Conservation (phyloP, 1,140 invertebrate species). For the Bombus terrestris region DNA sequence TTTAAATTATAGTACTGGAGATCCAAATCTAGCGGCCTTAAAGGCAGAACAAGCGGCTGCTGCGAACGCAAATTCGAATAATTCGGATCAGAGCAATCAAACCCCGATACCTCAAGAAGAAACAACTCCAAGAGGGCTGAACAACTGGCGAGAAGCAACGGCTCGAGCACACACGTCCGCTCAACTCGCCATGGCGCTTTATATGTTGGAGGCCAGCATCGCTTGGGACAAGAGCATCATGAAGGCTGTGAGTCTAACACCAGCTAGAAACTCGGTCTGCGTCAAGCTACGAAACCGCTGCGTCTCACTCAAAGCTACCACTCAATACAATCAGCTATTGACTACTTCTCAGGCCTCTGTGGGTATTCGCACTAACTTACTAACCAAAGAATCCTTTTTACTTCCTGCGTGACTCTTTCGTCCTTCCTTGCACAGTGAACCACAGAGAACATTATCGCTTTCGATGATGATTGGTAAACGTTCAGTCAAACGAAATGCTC, state of each 20-base stretch:
- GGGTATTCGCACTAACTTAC: slow-evolving; percentile 81
- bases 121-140: slow-evolving; percentile 87
- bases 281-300: slow-evolving; percentile 80
- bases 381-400: slow-evolving; percentile 71
- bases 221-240: slow-evolving; percentile 99
- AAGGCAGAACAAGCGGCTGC: slow-evolving; percentile 81
- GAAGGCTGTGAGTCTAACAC: slow-evolving; percentile 94
- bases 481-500: slow-evolving; percentile 54
- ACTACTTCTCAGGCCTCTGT: slow-evolving; percentile 81
- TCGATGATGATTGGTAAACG: not conserved
- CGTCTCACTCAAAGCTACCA: slow-evolving; percentile 80
- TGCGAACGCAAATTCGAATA: slow-evolving; percentile 75
- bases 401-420: slow-evolving; percentile 54
- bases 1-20: slow-evolving; percentile 81
- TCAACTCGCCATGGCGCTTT: slow-evolving; percentile 94
- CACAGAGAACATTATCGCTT: slow-evolving; percentile 62
- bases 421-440: slow-evolving; percentile 51
- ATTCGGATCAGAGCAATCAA: slow-evolving; percentile 72
- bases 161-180: slow-evolving; percentile 91
- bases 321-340: slow-evolving; percentile 80
- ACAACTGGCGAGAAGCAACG: slow-evolving; percentile 95
- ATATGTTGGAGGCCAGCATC: slow-evolving; percentile 94
- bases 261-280: slow-evolving; percentile 80
- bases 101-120: slow-evolving; percentile 74
- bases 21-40: slow-evolving; percentile 83